A percentile compares a stretch with the other conserved stretches of the same genome.
phyloP scores from a whole-genome alignment of 2,113 vertebrate genomes.

The Motacilla tschutschensis region DNA sequence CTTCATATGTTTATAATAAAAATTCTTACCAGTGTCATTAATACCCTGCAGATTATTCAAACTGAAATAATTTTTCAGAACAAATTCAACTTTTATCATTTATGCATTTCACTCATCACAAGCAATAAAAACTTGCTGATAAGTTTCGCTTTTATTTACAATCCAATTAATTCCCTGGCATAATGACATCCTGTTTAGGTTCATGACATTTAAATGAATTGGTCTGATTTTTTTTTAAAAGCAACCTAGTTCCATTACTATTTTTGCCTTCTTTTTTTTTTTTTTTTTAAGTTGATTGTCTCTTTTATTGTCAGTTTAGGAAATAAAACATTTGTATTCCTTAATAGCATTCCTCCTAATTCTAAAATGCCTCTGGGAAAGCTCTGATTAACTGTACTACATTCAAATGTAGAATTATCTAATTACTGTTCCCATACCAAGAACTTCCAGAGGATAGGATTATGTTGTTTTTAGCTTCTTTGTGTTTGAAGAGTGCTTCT shows the following conservation, averaged over 20 bases:
- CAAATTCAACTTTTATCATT: constrained; percentile 20
- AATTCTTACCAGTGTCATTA: constrained; percentile 32
- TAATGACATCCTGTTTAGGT: constrained; percentile 1
- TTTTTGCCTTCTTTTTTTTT: neutral
- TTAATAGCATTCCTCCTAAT: constrained; percentile 41
- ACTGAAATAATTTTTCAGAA: constrained; percentile 30
- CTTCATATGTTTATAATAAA: constrained; percentile 50
- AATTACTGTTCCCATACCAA: constrained; percentile 29
- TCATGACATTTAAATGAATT: constrained; percentile 2
- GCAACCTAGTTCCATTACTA: neutral
- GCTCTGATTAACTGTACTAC: constrained; percentile 45
- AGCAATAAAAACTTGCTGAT: constrained; percentile 51
- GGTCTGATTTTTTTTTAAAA: neutral
- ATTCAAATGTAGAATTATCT: constrained; percentile 49
- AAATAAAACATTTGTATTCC: constrained; percentile 52
- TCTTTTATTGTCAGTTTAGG: constrained; percentile 40
- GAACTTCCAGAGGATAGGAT: constrained; percentile 46
- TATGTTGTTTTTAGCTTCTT: neutral
- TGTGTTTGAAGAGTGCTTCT: neutral
- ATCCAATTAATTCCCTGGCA: constrained; percentile 41
- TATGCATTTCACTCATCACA: constrained; percentile 37
- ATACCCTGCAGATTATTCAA: constrained; percentile 35
- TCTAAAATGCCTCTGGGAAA: constrained; percentile 44
- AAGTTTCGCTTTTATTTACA: constrained; percentile 52
- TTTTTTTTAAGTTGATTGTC: neutral